Percentiles rank a stretch among this genome's conserved stretches.
Evolutionary conservation across 2,888 invertebrate genomes (phyloP).

Genomic region (Phasia obesa): DNA sequence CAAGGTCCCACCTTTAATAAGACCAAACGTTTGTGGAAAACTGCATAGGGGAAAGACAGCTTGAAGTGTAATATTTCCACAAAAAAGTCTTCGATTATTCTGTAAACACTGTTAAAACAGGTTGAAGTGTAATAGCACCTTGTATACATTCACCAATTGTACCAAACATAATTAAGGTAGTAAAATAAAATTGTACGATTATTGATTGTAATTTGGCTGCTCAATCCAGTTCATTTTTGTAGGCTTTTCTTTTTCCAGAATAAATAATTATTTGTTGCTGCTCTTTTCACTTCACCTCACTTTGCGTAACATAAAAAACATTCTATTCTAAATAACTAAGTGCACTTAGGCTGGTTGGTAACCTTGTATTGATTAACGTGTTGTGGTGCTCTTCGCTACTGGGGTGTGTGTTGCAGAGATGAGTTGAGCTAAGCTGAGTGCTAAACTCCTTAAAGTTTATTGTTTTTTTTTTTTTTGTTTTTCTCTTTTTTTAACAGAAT

Average conservation of each 20-base stretch:
- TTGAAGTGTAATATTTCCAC: no score
- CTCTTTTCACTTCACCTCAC: conserved; percentile 41
- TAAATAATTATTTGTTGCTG: conserved; percentile 19
- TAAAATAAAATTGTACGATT: conserved; percentile 9
- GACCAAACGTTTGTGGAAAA: no score
- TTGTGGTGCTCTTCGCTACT: not conserved
- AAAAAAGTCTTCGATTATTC: no score
- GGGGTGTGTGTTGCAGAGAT: not conserved
- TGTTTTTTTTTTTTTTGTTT: not conserved
- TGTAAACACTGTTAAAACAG: not conserved
- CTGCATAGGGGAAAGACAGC: no score
- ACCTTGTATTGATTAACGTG: conserved; percentile 62
- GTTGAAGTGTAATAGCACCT: conserved; percentile 3
- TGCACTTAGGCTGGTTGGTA: conserved; percentile 60
- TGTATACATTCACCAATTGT: not conserved
- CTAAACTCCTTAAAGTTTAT: conserved; percentile 35
- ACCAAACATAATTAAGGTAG: not conserved
- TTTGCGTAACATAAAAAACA: conserved; percentile 38
- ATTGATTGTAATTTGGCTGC: conserved; percentile 24
- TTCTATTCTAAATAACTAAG: conserved; percentile 48
- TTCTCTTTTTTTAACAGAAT: no score
- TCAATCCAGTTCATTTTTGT: conserved; percentile 24
- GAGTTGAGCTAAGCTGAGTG: not conserved
- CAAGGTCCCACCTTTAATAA: no score
- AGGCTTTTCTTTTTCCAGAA: conserved; percentile 5